Evolutionary conservation across 2,113 vertebrate species (phyloP), one percentile per base, ranked within the genome.

Genomic region (Rostratula benghalensis): DNA sequence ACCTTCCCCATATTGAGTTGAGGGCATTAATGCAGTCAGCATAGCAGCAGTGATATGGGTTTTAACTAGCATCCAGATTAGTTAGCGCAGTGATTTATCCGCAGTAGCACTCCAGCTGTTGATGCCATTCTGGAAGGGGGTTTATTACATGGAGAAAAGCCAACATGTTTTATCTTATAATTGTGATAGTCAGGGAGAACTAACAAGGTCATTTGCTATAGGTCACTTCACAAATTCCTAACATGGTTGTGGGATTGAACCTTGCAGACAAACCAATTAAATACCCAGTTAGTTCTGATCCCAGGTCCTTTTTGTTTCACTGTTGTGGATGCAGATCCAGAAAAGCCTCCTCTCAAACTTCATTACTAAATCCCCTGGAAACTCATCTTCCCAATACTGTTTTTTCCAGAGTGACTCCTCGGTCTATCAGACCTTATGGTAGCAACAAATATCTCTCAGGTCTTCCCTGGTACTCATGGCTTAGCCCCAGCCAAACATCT

Each of bases 11-110:
- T 84, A 76, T 85, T 83, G 80, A 94, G 50, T 18, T 70, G 78
- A 83, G 79, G 76, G 28, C 67, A 83, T 77, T 93, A 93, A 74
- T 67, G 68, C 56, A 86, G 74, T 79, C 70, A 90, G 81, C 74
- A 76, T 2, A 75, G 63, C 14, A 92, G 88, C 75, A 90, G 61
- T 31, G 67, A 65, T 85, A 83, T 10, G 33, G 54, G 68, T 43
- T 95, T 85, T 89, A 86, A 83, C 50, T 54, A 69, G 59, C 46
- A 70, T 50, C 53, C 43, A 28, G 63, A 1, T 56, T 18, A 88
- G 45, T 71, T 28, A 50, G 57, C 2, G 1, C 28, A 17, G 56
- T 24, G 64, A 78, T 81, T 96, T 92, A 78, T 56, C 30, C 45
- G 4, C 0, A 4, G 70, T 27, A 57, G 43, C n/a, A 19, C 30